Conservation (phyloP, 2,797 vertebrate species). For the Alca torda region DNA sequence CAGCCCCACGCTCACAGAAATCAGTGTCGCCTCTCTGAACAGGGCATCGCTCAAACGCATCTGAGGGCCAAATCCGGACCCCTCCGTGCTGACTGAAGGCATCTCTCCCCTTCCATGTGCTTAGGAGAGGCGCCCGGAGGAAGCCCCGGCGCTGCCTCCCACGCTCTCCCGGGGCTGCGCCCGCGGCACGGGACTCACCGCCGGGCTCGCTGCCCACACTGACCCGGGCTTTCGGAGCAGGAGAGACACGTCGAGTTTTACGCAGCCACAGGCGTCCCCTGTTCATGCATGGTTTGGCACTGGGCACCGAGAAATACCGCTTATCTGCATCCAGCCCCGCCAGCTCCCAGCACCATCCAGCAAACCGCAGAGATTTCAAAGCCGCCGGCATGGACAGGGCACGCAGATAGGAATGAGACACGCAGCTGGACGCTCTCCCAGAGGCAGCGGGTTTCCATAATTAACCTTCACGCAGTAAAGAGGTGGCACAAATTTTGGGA, state of each 20-base stretch:
- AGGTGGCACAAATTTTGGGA: background rate
- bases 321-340: background rate
- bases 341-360: background rate
- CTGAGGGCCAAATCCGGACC: no score
- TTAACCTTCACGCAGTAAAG: background rate
- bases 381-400: background rate
- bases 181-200: accelerated
- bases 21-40: background rate
- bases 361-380: background rate
- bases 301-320: background rate
- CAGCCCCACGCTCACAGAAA: background rate
- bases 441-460: background rate
- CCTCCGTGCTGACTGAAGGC: no score
- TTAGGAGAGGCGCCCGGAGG: accelerated
- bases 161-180: accelerated
- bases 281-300: accelerated
- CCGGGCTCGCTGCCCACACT: background rate
- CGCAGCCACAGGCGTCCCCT: background rate
- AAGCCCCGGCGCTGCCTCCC: accelerated
- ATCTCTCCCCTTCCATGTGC: background rate
- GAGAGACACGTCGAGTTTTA: accelerated
- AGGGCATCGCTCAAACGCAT: background rate
- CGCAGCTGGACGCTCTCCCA: background rate
- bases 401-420: background rate
- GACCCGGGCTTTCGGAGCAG: background rate